Evolutionary conservation across 2,888 invertebrate species (phyloP), one percentile per base, ranked within the genome.

Genomic region (Drosophila imparisetae): DNA sequence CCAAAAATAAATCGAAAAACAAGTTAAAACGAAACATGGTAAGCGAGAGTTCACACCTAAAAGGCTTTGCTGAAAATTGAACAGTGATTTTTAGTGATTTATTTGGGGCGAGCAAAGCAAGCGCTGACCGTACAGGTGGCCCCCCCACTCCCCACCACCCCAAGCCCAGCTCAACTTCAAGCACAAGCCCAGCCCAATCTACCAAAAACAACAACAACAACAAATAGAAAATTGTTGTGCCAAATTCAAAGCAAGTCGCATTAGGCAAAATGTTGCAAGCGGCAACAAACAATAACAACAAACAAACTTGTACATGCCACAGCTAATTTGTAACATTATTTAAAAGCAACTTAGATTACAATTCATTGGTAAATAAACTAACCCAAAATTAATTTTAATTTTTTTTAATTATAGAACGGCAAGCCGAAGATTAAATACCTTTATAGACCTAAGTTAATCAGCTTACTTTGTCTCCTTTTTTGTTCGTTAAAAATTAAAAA

Each of bases 241-340:
- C 88, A 75, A 78, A 85, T 85, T 75, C 82, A 89, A 85, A 87
- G 88, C 89, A 85, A 89, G 87, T 89, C 85, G 85, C 89, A 89
- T 89, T 85, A 89, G 65, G 80, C 55, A 70, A 87, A 87, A 75
- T 83, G 79, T 84, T 75, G 69, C 80, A 83, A 78, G 66, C 72
- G 66, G 57, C 78, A 64, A 66, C 63, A 40, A 63, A 61, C 21
- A 62, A 53, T 21, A 63, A 57, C 42, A 48, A 67, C 42, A 63
- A 55, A 24, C 32, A 15, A 45, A 49, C 63, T 70, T 67, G 61
- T 55, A 64, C 82, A 73, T 68, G 79, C 82, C 65, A 71, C 82
- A 71, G 54, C 69, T 67, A 75, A 87, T 81, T 87, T 87, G 66
- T 70, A 72, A 78, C 79, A 67, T 29, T 81, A 72, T 63, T 67